Percentiles rank a stretch among this genome's conserved stretches.
phyloP scores from a whole-genome alignment of 2,888 invertebrate genomes.

The Fissipunctia ypsillon region DNA sequence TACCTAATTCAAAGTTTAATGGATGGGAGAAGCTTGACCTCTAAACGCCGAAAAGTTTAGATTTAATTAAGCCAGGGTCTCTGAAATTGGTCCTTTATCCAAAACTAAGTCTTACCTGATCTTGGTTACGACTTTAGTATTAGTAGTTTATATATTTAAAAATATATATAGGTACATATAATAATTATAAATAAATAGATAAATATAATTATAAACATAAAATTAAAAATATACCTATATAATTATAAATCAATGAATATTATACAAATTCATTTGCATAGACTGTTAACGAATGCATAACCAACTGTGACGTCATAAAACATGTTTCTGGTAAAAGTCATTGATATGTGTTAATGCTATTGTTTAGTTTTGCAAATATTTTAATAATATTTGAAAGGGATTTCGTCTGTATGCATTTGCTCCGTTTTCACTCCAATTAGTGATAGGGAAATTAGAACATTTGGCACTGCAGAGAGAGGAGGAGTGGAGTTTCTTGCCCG shows the following conservation, averaged over 20 bases:
- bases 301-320: constrained; percentile 20
- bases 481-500: no score
- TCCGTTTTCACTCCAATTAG: background rate
- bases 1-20: no score
- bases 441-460: background rate
- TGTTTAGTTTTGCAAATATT: constrained; percentile 4
- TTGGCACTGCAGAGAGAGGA: background rate
- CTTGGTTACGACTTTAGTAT: constrained; percentile 14
- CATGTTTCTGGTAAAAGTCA: constrained; percentile 26
- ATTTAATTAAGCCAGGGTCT: constrained; percentile 23
- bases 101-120: constrained; percentile 26
- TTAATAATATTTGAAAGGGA: constrained; percentile 1
- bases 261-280: constrained; percentile 15
- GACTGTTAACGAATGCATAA: constrained; percentile 18
- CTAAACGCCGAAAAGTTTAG: constrained; percentile 20
- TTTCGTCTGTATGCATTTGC: background rate
- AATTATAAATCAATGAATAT: no score
- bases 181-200: no score
- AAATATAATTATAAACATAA: no score
- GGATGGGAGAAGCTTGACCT: constrained; percentile 21
- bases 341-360: background rate
- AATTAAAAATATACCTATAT: no score
- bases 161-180: no score
- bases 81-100: constrained; percentile 9
- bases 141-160: no score